Evolutionary conservation across 2,797 vertebrate genomes (phyloP).

Genomic region (Hafferia zeledoni): DNA sequence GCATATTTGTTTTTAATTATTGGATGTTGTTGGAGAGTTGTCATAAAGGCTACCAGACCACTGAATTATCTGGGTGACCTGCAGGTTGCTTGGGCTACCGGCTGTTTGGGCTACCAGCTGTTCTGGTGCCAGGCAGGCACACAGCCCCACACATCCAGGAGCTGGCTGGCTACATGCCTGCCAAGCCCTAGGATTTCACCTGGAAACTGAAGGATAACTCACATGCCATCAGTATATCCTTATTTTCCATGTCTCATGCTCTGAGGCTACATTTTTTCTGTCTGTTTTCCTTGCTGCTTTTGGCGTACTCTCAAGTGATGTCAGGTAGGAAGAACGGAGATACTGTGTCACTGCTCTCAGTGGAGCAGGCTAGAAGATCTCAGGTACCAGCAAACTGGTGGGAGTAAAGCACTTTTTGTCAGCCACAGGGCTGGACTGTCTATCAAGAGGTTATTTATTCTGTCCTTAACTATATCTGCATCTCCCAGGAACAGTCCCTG

Average conservation of each 20-base stretch:
- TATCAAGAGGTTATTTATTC: neutral
- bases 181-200: neutral
- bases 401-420: neutral
- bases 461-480: neutral
- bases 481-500: neutral
- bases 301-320: neutral
- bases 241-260: neutral
- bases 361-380: neutral
- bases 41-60: neutral
- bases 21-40: neutral
- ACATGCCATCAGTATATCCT: neutral
- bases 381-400: neutral
- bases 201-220: neutral
- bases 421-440: neutral
- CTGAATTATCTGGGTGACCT: neutral
- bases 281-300: neutral
- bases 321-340: neutral
- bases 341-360: neutral
- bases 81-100: neutral
- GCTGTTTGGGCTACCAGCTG: neutral
- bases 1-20: slow-evolving; percentile 1
- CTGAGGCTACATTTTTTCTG: neutral
- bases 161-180: neutral
- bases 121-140: neutral
- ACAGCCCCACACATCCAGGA: neutral